Conservation (phyloP, 2,888 invertebrate species). For the Dasypogon diadema region DNA sequence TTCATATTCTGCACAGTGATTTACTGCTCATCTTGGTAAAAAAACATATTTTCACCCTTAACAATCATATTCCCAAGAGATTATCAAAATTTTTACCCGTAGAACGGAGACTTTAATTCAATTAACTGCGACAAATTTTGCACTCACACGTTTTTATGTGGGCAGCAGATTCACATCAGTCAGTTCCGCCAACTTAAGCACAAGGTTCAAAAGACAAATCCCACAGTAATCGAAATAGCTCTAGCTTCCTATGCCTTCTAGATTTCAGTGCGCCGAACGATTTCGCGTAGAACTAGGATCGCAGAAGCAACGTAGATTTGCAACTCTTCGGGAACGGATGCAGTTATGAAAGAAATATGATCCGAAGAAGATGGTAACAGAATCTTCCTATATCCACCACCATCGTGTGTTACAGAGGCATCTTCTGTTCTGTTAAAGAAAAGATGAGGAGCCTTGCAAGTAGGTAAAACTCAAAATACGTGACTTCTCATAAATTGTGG, state of each 20-base stretch:
- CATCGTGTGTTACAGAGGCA: conserved; percentile 35
- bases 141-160: conserved; percentile 46
- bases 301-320: conserved; percentile 19
- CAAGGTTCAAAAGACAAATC: conserved; percentile 1
- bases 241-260: not conserved
- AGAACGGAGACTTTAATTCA: conserved; percentile 38
- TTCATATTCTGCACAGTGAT: too few relatives aligned
- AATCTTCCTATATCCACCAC: conserved; percentile 28
- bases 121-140: conserved; percentile 49
- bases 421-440: conserved; percentile 21
- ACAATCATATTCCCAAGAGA: conserved; percentile 24
- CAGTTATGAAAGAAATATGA: conserved; percentile 52
- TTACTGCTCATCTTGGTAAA: too few relatives aligned
- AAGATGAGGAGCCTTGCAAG: conserved; percentile 40
- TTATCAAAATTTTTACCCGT: conserved; percentile 41
- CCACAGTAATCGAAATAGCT: conserved; percentile 4
- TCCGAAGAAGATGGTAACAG: conserved; percentile 43
- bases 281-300: conserved; percentile 42
- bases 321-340: conserved; percentile 37
- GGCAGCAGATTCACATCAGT: conserved; percentile 41
- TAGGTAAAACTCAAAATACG: conserved; percentile 53
- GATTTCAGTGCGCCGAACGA: conserved; percentile 1
- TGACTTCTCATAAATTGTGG: conserved; percentile 54
- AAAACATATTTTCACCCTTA: too few relatives aligned
- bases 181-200: conserved; percentile 9